Percentiles rank a stretch among this genome's conserved stretches.
These are phyloP conservation scores for Microplitis demolitor DNA, from an alignment of 1,140 invertebrate genomes.

Conservation along the genomic window DNA sequence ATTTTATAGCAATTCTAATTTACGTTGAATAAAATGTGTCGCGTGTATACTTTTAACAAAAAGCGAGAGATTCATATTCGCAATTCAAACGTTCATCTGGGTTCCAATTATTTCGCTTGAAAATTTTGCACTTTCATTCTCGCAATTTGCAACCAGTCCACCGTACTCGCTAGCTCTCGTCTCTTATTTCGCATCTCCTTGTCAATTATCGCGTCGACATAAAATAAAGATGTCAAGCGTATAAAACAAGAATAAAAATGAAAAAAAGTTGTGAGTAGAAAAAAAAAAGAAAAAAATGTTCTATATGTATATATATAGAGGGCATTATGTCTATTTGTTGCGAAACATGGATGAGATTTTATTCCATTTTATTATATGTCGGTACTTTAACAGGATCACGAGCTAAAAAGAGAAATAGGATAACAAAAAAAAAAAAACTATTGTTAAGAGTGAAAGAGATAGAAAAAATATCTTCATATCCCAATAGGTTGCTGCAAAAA, in stretches of 20 bases:
- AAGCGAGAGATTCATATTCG: not conserved
- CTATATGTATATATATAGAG: too few species aligned
- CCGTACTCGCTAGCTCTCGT: not conserved
- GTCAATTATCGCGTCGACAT: conserved; percentile 1
- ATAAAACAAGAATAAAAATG: not conserved
- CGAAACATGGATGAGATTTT: too few species aligned
- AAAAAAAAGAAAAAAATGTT: not conserved
- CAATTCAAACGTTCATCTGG: not conserved
- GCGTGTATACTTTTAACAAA: not conserved
- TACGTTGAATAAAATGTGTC: too few species aligned
- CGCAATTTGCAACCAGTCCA: not conserved
- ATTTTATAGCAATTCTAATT: too few species aligned
- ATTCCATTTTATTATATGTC: too few species aligned
- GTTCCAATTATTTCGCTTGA: conserved; percentile 8
- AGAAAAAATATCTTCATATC: not conserved
- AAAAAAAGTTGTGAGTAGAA: not conserved
- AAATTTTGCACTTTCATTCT: conserved; percentile 9
- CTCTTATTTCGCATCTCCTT: not conserved
- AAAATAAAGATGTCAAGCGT: not conserved
- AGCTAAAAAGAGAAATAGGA: too few species aligned
- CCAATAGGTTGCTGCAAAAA: not conserved
- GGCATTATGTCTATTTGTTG: too few species aligned
- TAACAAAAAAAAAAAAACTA: too few species aligned
- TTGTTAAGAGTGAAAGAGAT: too few species aligned
- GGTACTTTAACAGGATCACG: too few species aligned